Evolutionary conservation across 2,888 invertebrate genomes (phyloP), one percentile per base, ranked within the genome.

Genomic region (Orthosia incerta): DNA sequence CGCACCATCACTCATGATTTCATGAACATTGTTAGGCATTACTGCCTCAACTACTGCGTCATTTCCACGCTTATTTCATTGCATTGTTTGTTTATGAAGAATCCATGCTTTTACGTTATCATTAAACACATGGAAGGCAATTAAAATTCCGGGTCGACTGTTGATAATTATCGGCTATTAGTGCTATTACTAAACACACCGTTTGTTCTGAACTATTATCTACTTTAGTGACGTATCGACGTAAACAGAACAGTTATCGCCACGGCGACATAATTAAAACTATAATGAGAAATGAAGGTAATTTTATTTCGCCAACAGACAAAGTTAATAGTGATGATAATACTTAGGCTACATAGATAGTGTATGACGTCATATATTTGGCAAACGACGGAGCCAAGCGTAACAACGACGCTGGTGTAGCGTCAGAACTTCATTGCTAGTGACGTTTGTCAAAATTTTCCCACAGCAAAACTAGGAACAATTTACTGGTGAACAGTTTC

Each of bases 11-110:
- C 23, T 9, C 60, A 68, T 65, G 26, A 59, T 72, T 61, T 9
- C 60, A 70, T 65, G 26, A 59, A 74, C 62, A 76, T 66, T 73
- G 55, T 39, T 72, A 79, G 62, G 48, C 18, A 55, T 50, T 70
- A 68, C 46, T 53, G 23, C 23, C 71, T 26, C 45, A 72, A 76
- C 13, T 20, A 39, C 50, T 62, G 82, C 85, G 85, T 80, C 72
- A 85, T 86, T 81, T 86, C 87, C 87, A 73, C 80, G 71, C 57
- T 78, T 74, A 79, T 83, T 73, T 83, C 78, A 76, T 76, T 51
- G 64, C 62, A 45, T 61, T 76, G 73, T 69, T 76, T 83, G 63
- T 80, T 67, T 72, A 66, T 46, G 46, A 67, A 69, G 31, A 80
- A 57, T 73, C 23, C 31, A 83, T 48, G 61, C 61, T 62, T 70